Base-by-base conservation (phyloP, 2,113 vertebrate species). In the Callorhinus ursinus region DNA sequence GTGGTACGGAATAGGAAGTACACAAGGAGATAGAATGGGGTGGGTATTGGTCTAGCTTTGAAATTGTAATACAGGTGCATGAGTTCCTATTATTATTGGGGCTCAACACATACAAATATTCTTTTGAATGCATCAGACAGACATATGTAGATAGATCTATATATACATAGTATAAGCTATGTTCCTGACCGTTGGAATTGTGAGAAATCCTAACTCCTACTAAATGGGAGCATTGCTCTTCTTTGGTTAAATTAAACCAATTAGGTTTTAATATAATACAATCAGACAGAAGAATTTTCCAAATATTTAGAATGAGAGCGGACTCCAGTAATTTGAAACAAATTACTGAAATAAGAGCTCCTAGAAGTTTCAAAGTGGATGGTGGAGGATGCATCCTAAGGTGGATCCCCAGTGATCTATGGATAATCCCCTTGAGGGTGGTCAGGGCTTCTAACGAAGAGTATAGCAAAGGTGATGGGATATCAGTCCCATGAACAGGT, bases 291-390 rank as follows among this genome's bases (percentile, higher is more conserved):
- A 84, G 16, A 65, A 79, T 51, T 94, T 94, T 86, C 61, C 71
- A 94, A 59, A 69, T 88, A 69, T 49, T 94, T 72, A 90, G 36
- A 92, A 90, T 90, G 15, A 93, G 81, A 74, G 9, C 28, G 2
- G 16, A 21, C 14, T 79, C n/a, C 61, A 55, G 5, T n/a, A 31
- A 79, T 84, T 49, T 79, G 46, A 88, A 96, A 42, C 14, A 31
- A 83, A 84, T 88, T 33, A 82, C 39, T 95, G 72, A 97, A 83
- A 49, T 67, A 36, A 80, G n/a, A 88, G 22, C 6, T 85, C 21
- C 72, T 65, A 36, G n/a, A 92, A 28, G 5, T 53, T 95, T 84
- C 22, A 33, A n/a, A 82, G 8, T 79, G 26, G 76, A 65, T 24
- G 2, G 3, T 14, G 4, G 55, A 80, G 36, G 19, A 76, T 21